Base-by-base conservation (phyloP, 2,113 vertebrate species). In the Atractosteus spatula region DNA sequence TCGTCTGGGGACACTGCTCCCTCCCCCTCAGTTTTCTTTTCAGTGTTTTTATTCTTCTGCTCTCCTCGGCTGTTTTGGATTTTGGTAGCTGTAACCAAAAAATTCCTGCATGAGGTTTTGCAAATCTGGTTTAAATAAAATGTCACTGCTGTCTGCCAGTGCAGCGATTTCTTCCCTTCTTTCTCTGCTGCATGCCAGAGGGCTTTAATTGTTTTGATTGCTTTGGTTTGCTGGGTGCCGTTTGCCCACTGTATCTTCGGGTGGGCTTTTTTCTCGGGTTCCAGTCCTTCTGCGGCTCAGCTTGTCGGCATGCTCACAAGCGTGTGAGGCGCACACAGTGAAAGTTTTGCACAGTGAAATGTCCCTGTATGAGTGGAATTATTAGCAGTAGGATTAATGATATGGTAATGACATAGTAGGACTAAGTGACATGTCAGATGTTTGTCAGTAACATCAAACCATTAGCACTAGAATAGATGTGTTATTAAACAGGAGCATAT, bases 121-220 rank as follows among this genome's bases (percentile, higher is more conserved):
- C 44, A 68, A 77, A 79, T 83, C 75, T 85, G 83, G 77, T 88
- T 83, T 71, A 76, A 82, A 85, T 88, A 77, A 86, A 71, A 70
- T 72, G 71, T 79, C 75, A 62, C 68, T 55, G 2, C 55, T 7
- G 55, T 75, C 75, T 83, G 81, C 77, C 82, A 84, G 74, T 71
- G 43, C 10, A 70, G 64, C 74, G 54, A 67, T 76, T 83, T 78
- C 77, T 29, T 12, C 74, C 68, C 62, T 78, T 69, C 71, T 62
- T 78, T 74, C 78, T 61, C 70, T 71, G 68, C 76, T 3, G 75
- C 68, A 79, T 47, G 7, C 69, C 47, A 51, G 10, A 51, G 5
- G 10, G 47, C 73, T 80, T 80, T 79, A 82, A 76, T 76, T 74
- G 74, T 78, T 16, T 7, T 74, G 47, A 72, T 78, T 72, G 64